Conservation (phyloP, 2,888 invertebrate genomes). For the Thalpophila matura region DNA sequence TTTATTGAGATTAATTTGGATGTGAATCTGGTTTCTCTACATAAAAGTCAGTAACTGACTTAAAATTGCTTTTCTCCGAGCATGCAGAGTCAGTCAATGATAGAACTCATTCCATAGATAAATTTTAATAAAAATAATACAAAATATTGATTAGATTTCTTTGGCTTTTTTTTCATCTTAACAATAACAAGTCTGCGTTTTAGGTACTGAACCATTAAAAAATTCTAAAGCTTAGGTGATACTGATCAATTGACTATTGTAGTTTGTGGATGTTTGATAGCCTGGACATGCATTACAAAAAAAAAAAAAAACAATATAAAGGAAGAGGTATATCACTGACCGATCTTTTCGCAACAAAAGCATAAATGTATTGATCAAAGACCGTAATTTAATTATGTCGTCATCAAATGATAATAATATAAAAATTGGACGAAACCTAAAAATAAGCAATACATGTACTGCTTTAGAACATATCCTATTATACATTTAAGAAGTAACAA, state of each 20-base stretch:
- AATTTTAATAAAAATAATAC: no score
- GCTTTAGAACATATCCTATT: no score
- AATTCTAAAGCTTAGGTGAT: no score
- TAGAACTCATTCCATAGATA: no score
- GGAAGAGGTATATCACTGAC: background rate
- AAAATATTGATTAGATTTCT: no score
- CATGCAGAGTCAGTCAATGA: background rate
- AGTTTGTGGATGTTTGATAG: background rate
- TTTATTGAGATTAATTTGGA: slow-evolving; percentile 50
- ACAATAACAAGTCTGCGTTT: no score
- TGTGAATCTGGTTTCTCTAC: slow-evolving; percentile 26
- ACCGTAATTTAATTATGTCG: background rate
- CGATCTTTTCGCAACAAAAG: slow-evolving; percentile 1
- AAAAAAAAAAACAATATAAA: background rate
- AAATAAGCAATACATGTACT: no score
- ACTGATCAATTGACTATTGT: background rate
- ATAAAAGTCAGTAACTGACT: slow-evolving; percentile 22
- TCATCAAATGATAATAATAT: background rate
- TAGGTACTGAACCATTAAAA: no score
- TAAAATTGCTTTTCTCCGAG: slow-evolving; percentile 17
- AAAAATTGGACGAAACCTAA: no score
- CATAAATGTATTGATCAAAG: slow-evolving; percentile 21
- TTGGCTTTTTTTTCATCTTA: no score
- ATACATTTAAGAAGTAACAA: no score
- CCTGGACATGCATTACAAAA: background rate